Conservation (phyloP, 1,140 invertebrate genomes). For the Musca domestica region DNA sequence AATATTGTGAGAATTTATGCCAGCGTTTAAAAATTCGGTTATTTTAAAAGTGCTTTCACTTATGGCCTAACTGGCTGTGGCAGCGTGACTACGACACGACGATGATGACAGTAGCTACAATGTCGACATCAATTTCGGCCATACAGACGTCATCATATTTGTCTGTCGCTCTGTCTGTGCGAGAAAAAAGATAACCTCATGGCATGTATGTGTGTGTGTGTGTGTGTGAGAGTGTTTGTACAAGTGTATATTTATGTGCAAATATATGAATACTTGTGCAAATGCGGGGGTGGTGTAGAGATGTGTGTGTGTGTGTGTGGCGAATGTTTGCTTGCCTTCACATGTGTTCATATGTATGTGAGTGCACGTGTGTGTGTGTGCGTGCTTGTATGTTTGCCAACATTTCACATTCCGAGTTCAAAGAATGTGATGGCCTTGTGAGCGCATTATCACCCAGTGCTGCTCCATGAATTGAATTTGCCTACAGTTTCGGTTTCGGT, state of each 20-base stretch:
- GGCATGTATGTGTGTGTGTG: not conserved
- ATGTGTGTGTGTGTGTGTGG: not conserved
- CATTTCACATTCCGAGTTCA: conserved; percentile 8
- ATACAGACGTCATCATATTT: no score
- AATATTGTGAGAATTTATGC: no score
- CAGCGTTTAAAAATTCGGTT: no score
- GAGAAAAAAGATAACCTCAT: not conserved
- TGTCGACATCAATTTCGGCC: no score
- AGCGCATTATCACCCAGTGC: conserved; percentile 10
- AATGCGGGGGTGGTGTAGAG: no score
- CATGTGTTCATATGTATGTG: not conserved
- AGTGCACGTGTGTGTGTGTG: not conserved
- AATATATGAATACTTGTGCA: not conserved
- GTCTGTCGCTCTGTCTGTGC: no score
- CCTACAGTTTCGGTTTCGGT: not conserved
- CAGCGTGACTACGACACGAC: no score
- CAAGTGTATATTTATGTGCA: not conserved
- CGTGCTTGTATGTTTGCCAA: not conserved
- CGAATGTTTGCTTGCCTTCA: not conserved
- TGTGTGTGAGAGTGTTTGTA: not conserved
- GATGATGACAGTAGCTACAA: no score
- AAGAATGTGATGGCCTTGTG: conserved; percentile 12
- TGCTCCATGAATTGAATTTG: no score
- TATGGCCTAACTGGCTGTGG: no score
- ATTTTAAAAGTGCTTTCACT: no score